Evolutionary conservation across 2,113 vertebrate species (phyloP).

Genomic region (Garra rufa): DNA sequence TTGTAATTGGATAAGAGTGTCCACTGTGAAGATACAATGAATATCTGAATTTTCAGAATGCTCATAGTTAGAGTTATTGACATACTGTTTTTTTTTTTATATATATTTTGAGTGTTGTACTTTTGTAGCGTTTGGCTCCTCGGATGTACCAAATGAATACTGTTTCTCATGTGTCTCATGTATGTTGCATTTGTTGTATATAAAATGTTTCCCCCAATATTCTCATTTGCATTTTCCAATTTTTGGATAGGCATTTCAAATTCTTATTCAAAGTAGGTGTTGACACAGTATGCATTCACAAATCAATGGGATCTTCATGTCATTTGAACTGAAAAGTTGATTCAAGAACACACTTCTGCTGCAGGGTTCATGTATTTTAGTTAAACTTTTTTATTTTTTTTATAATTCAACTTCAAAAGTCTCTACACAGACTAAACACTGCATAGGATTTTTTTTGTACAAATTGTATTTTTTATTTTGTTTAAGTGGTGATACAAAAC

Average conservation of each 20-base stretch:
- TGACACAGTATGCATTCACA: background rate
- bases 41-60: conserved; percentile 59
- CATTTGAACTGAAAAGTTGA: background rate
- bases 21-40: background rate
- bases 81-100: background rate
- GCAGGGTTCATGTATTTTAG: background rate
- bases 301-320: background rate
- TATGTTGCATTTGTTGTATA: background rate
- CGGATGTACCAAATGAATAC: background rate
- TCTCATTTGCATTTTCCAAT: background rate
- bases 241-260: background rate
- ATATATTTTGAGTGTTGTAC: conserved; percentile 51
- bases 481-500: background rate
- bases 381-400: background rate
- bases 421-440: background rate
- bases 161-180: background rate
- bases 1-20: background rate
- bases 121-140: background rate
- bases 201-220: background rate
- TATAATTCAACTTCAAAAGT: background rate
- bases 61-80: conserved; percentile 66
- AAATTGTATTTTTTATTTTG: background rate
- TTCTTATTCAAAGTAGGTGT: background rate
- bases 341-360: background rate
- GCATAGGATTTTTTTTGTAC: background rate